Evolutionary conservation across 1,140 invertebrate genomes (phyloP).

Genomic region (Tetramorium alpestre): DNA sequence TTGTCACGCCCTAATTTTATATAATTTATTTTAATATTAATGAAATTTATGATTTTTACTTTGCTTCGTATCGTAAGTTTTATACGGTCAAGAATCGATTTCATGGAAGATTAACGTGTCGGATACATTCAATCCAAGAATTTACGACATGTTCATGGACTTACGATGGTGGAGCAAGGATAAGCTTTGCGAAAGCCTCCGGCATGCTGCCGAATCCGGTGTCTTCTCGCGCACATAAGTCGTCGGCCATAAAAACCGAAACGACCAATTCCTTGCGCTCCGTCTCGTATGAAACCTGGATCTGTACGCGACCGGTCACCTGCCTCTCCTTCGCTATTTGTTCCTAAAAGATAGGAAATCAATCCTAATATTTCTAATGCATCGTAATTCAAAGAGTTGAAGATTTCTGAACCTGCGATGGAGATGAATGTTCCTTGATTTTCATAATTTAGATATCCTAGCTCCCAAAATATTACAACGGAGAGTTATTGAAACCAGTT

Average conservation of each 20-base stretch:
- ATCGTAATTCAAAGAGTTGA: neutral
- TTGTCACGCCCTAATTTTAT: neutral
- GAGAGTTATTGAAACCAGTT: neutral
- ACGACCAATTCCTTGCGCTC: slow-evolving; percentile 93
- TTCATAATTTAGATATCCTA: neutral
- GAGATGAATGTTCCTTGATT: slow-evolving; percentile 6
- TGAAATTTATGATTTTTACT: neutral
- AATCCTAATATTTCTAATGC: neutral
- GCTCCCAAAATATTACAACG: neutral
- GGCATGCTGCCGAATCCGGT: slow-evolving; percentile 91
- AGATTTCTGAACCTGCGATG: neutral
- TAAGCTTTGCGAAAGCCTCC: slow-evolving; percentile 93
- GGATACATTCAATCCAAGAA: neutral
- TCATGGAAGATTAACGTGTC: neutral
- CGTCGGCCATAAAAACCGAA: slow-evolving; percentile 93
- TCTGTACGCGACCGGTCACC: slow-evolving; percentile 92
- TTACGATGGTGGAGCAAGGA: slow-evolving; percentile 92
- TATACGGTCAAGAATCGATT: neutral
- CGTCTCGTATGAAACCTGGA: slow-evolving; percentile 94
- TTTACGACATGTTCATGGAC: slow-evolving; percentile 75
- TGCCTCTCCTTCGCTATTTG: slow-evolving; percentile 91
- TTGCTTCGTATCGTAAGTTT: neutral
- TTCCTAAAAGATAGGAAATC: slow-evolving; percentile 86
- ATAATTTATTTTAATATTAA: neutral
- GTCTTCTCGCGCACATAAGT: slow-evolving; percentile 92